Percentiles rank a stretch among this genome's conserved stretches.
phyloP scores from a whole-genome alignment of 1,140 invertebrate genomes.

The Drosophila ananassae region DNA sequence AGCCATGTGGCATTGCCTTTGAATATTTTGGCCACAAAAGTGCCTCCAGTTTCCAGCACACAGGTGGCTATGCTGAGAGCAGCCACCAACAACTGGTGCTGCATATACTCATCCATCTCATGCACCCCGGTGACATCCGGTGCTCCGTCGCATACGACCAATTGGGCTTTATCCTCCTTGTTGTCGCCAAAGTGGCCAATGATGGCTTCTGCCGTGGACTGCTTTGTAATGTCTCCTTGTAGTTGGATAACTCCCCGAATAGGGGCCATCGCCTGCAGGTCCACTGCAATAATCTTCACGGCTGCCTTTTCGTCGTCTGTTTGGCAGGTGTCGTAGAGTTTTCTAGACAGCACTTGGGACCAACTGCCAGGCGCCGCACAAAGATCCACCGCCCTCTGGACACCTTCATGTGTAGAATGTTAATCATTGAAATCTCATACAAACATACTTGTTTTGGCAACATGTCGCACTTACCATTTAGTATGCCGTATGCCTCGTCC shows the following conservation, averaged over 20 bases:
- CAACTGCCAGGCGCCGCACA: conserved; percentile 99
- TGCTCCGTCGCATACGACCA: conserved; percentile 99
- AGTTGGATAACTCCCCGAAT: conserved; percentile 97
- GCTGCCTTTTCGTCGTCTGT: conserved; percentile 85
- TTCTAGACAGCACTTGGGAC: conserved; percentile 97
- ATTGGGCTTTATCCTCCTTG: conserved; percentile 91
- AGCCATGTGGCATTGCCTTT: conserved; percentile 95
- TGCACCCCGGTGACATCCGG: conserved; percentile 99
- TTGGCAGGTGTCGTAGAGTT: conserved; percentile 86
- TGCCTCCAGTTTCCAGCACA: conserved; percentile 94
- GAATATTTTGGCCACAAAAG: conserved; percentile 99
- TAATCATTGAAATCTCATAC: neutral
- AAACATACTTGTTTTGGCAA: neutral
- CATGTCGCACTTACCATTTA: conserved; percentile 87
- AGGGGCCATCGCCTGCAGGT: conserved; percentile 99
- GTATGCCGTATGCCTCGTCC: conserved; percentile 96
- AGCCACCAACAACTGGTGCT: conserved; percentile 96
- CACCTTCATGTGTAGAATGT: conserved; percentile 85
- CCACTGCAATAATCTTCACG: conserved; percentile 98
- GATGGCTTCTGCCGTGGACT: conserved; percentile 95
- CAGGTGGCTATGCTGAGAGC: conserved; percentile 98
- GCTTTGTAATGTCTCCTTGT: conserved; percentile 99
- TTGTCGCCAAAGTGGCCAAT: conserved; percentile 91
- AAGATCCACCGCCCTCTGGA: conserved; percentile 97
- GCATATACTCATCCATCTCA: conserved; percentile 99